Percentiles rank a stretch among this genome's conserved stretches.
phyloP scores from a whole-genome alignment of 2,888 invertebrate species.

The Drosophila nr. medialis region DNA sequence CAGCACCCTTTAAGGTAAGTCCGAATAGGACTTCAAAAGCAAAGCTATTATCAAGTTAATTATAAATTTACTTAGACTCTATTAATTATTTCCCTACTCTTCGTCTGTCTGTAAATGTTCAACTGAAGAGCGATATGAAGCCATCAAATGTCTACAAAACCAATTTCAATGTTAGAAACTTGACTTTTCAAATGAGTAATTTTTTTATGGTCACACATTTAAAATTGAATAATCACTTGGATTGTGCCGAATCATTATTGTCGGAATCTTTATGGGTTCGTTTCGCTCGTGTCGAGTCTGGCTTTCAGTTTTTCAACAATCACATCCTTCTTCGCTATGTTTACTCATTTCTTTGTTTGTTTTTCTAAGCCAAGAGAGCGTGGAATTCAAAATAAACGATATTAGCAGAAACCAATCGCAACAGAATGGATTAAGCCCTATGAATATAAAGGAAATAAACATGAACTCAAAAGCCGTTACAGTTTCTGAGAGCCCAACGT shows the following conservation, averaged over 20 bases:
- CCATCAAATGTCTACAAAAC: constrained; percentile 15
- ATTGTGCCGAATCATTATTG: constrained; percentile 69
- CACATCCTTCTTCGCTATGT: constrained; percentile 34
- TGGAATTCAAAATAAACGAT: constrained; percentile 24
- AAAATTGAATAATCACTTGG: constrained; percentile 60
- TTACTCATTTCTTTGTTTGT: constrained; percentile 12
- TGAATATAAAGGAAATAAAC: constrained; percentile 12
- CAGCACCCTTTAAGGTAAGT: constrained; percentile 68
- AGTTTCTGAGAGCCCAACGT: background rate
- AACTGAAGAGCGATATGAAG: background rate
- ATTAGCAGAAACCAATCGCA: constrained; percentile 23
- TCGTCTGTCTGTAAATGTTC: background rate
- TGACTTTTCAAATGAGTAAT: constrained; percentile 14
- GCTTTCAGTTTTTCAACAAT: constrained; percentile 40
- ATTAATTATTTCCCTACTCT: background rate
- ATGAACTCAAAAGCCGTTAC: background rate
- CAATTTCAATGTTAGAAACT: constrained; percentile 6
- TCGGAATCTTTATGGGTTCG: constrained; percentile 67
- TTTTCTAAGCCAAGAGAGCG: constrained; percentile 9
- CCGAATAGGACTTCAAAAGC: background rate
- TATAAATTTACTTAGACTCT: background rate
- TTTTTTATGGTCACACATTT: constrained; percentile 36
- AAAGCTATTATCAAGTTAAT: background rate
- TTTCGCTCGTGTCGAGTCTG: constrained; percentile 52
- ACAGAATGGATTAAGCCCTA: constrained; percentile 20